Conservation (phyloP, 2,888 invertebrate genomes). For the Scrobipalpa costella region DNA sequence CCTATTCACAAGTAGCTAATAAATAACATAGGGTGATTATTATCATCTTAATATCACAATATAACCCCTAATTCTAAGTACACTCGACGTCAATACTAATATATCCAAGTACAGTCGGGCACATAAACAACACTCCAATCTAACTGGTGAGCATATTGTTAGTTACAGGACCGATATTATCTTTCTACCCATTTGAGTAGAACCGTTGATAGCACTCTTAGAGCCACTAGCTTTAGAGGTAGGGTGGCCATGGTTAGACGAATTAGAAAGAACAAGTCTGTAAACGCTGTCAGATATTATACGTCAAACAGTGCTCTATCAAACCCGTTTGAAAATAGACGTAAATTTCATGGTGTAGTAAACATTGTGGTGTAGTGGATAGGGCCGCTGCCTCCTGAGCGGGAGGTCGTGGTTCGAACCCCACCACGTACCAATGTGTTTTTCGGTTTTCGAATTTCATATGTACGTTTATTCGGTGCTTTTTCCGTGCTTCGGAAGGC, state of each 20-base stretch:
- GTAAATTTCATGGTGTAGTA: too few species aligned
- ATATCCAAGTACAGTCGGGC: conserved; percentile 52
- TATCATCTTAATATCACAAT: conserved; percentile 16
- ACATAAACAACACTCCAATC: conserved; percentile 47
- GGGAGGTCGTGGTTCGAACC: too few species aligned
- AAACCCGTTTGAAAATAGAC: neutral
- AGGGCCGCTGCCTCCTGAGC: too few species aligned
- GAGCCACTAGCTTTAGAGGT: conserved; percentile 47
- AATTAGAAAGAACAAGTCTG: neutral
- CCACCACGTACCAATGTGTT: too few species aligned
- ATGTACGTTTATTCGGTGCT: too few species aligned
- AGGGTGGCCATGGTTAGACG: conserved; percentile 38
- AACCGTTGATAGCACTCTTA: conserved; percentile 56
- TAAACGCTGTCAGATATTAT: too few species aligned
- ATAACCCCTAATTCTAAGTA: conserved; percentile 34
- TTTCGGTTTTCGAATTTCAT: too few species aligned
- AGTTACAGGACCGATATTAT: conserved; percentile 61
- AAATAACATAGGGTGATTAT: conserved; percentile 21
- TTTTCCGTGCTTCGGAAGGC: too few species aligned
- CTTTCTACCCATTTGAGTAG: conserved; percentile 67
- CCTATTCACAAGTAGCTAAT: neutral
- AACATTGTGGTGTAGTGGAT: too few species aligned
- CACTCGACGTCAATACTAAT: conserved; percentile 52
- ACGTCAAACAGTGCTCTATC: too few species aligned
- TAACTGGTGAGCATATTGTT: conserved; percentile 62